Evolutionary conservation across 2,888 invertebrate genomes (phyloP).

Genomic region (Apodemia mormo): DNA sequence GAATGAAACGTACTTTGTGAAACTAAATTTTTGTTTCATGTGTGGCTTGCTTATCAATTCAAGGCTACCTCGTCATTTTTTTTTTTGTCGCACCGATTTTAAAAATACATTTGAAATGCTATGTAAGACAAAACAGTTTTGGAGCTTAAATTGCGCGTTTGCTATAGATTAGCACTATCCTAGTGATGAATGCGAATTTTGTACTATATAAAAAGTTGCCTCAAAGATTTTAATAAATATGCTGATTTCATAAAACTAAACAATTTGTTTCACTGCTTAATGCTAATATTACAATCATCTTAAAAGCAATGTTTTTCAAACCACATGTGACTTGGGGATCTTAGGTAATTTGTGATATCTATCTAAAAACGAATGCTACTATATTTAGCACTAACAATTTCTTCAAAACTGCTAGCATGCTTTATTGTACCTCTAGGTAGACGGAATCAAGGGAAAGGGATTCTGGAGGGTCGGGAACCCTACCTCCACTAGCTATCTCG

Average conservation of each 20-base stretch:
- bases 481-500: not conserved
- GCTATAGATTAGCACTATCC: not conserved
- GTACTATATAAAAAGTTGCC: too few relatives aligned
- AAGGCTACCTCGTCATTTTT: conserved; percentile 5
- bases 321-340: conserved; percentile 4
- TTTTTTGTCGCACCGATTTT: not conserved
- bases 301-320: not conserved
- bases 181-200: too few relatives aligned
- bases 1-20: not conserved
- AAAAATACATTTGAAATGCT: not conserved
- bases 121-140: not conserved
- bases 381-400: not conserved
- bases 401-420: conserved; percentile 1
- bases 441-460: conserved; percentile 2
- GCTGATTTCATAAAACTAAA: too few relatives aligned
- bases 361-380: not conserved
- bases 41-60: conserved; percentile 7
- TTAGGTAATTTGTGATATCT: not conserved
- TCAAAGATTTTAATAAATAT: too few relatives aligned
- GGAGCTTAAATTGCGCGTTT: conserved; percentile 6
- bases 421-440: conserved; percentile 5
- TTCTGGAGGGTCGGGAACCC: not conserved
- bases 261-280: conserved; percentile 4
- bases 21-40: not conserved
- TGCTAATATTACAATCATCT: not conserved